A percentile compares a stretch with the other conserved stretches of the same genome.
Evolutionary conservation across 2,888 invertebrate species (phyloP).

Genomic region (Machimus rusticus): DNA sequence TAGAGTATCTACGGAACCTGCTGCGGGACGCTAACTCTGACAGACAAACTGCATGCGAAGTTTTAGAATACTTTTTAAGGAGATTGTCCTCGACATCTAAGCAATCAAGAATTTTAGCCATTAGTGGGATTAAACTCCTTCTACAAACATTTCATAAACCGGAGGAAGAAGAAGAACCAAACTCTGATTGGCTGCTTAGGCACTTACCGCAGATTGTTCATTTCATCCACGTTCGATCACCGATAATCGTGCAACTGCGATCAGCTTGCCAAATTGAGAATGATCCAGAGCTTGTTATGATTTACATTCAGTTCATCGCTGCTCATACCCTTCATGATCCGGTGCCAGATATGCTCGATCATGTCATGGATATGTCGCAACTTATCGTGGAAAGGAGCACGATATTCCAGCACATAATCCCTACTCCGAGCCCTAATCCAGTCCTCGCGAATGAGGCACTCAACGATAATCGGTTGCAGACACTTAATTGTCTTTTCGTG

Average conservation of each 20-base stretch:
- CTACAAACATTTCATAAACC: slow-evolving; percentile 59
- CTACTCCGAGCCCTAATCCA: slow-evolving; percentile 61
- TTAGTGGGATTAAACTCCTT: slow-evolving; percentile 73
- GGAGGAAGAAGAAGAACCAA: slow-evolving; percentile 57
- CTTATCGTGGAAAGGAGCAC: slow-evolving; percentile 90
- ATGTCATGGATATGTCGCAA: slow-evolving; percentile 84
- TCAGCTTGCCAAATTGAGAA: slow-evolving; percentile 93
- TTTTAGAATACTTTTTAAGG: slow-evolving; percentile 87
- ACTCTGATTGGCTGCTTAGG: slow-evolving; percentile 66
- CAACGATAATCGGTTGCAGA: slow-evolving; percentile 64
- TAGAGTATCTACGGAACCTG: slow-evolving; percentile 67
- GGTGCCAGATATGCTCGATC: slow-evolving; percentile 72
- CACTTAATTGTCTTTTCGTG: slow-evolving; percentile 74
- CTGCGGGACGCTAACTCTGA: slow-evolving; percentile 65
- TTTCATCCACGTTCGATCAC: slow-evolving; percentile 75
- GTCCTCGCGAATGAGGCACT: slow-evolving; percentile 51
- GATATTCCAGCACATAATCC: slow-evolving; percentile 82
- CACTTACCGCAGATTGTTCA: slow-evolving; percentile 79
- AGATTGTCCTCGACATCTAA: slow-evolving; percentile 84
- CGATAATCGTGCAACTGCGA: slow-evolving; percentile 75
- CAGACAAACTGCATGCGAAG: slow-evolving; percentile 77
- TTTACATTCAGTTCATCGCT: slow-evolving; percentile 86
- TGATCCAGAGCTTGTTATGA: slow-evolving; percentile 74
- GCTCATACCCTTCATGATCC: slow-evolving; percentile 74
- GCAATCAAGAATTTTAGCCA: slow-evolving; percentile 79